Evolutionary conservation across 2,888 invertebrate genomes (phyloP).

Genomic region (Muschampia plurimacula): DNA sequence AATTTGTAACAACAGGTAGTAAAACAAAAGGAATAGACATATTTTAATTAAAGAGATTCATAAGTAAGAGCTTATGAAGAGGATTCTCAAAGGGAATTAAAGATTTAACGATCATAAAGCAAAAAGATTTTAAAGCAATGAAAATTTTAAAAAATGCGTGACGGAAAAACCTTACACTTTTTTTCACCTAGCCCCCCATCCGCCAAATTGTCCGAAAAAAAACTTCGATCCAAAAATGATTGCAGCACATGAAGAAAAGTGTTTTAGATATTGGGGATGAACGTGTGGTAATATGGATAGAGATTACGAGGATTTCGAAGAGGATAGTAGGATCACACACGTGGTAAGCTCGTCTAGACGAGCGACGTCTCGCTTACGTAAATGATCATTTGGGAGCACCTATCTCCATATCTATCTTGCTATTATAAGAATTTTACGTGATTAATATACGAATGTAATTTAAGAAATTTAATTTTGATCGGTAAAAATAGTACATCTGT

Average conservation of each 20-base stretch:
- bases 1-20: no score
- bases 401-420: not conserved
- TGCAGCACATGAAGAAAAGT: constrained; percentile 8
- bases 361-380: constrained; percentile 19
- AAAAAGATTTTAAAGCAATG: not conserved
- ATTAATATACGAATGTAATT: not conserved
- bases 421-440: not conserved
- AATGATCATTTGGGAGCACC: constrained; percentile 17
- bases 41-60: no score
- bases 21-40: no score
- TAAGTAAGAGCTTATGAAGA: no score
- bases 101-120: no score
- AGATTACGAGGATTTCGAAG: constrained; percentile 31
- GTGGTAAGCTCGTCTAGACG: constrained; percentile 31
- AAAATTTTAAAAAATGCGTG: not conserved
- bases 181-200: no score
- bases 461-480: not conserved
- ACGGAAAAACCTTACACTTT: not conserved
- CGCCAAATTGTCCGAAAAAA: no score
- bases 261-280: constrained; percentile 29
- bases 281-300: constrained; percentile 31
- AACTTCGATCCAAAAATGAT: not conserved
- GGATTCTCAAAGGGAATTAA: no score
- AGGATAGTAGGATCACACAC: constrained; percentile 31
- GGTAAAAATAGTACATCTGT: no score